These are phyloP conservation scores for Campylomormyrus numenius DNA, from an alignment of 2,113 vertebrate genomes.

Conservation along the genomic window DNA sequence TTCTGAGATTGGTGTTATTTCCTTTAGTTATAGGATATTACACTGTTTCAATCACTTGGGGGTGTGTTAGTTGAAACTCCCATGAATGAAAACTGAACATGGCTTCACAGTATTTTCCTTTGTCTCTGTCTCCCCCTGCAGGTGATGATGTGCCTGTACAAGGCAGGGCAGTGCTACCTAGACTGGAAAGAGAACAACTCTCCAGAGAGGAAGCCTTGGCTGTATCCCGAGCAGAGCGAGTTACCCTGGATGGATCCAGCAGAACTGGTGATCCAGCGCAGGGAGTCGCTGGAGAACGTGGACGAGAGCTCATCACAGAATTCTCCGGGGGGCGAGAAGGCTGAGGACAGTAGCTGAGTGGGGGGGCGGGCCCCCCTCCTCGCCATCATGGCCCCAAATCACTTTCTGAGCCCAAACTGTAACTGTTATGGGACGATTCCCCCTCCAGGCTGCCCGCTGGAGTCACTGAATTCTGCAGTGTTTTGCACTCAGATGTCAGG, in stretches of 20 bases:
- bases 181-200: constrained; percentile 61
- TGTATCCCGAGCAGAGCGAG: constrained; percentile 60
- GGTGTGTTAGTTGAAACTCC: background rate
- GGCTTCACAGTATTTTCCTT: background rate
- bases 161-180: constrained; percentile 57
- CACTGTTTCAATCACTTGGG: background rate
- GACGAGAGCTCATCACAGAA: constrained; percentile 56
- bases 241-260: constrained; percentile 57
- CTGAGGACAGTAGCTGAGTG: constrained; percentile 49
- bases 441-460: background rate
- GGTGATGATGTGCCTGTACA: constrained; percentile 63
- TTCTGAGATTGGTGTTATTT: background rate
- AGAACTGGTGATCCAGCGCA: constrained; percentile 61
- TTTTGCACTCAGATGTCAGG: background rate
- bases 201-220: constrained; percentile 60
- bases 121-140: constrained; percentile 29
- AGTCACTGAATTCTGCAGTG: background rate
- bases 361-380: background rate
- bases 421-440: background rate
- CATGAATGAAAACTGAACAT: background rate
- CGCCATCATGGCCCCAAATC: background rate
- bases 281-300: constrained; percentile 65
- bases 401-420: background rate
- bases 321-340: constrained; percentile 38
- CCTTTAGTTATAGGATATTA: background rate